Conservation (phyloP, 2,888 invertebrate genomes). For the Taphrorychus bicolor region DNA sequence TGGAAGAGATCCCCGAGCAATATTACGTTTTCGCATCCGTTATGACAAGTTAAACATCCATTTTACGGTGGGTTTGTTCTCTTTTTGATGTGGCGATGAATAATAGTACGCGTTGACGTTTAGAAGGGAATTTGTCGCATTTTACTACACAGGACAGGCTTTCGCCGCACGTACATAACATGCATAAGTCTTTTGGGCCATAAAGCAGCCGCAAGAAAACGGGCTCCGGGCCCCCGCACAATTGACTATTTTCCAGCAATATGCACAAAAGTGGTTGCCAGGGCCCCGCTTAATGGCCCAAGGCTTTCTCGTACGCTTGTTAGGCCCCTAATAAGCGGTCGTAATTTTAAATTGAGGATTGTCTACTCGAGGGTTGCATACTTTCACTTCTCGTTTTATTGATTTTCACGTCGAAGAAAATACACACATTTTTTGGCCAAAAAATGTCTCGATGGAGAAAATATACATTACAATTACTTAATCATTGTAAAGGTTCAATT, state of each 20-base stretch:
- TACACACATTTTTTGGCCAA: too few species aligned
- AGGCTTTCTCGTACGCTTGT: constrained; percentile 40
- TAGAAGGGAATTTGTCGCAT: not conserved
- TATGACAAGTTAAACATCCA: constrained; percentile 56
- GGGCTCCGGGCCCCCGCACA: constrained; percentile 15
- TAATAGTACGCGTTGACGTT: constrained; percentile 1
- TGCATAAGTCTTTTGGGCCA: not conserved
- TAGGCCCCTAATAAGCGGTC: constrained; percentile 39
- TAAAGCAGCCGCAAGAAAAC: constrained; percentile 8
- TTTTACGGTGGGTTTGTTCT: constrained; percentile 46
- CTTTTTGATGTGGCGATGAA: constrained; percentile 32
- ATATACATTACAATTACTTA: too few species aligned
- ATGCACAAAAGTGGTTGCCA: constrained; percentile 39
- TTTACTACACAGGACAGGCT: not conserved
- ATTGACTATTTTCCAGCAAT: constrained; percentile 42
- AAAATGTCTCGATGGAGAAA: too few species aligned
- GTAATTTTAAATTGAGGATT: constrained; percentile 39
- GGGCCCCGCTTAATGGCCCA: constrained; percentile 30
- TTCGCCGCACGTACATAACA: not conserved
- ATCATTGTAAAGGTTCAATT: too few species aligned
- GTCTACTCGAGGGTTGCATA: constrained; percentile 11
- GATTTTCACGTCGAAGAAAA: not conserved
- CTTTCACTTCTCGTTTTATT: constrained; percentile 1
- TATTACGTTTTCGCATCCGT: constrained; percentile 53
- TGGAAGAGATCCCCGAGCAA: constrained; percentile 50